Base-by-base conservation (phyloP, 2,888 invertebrate species). In the Baronia brevicornis region DNA sequence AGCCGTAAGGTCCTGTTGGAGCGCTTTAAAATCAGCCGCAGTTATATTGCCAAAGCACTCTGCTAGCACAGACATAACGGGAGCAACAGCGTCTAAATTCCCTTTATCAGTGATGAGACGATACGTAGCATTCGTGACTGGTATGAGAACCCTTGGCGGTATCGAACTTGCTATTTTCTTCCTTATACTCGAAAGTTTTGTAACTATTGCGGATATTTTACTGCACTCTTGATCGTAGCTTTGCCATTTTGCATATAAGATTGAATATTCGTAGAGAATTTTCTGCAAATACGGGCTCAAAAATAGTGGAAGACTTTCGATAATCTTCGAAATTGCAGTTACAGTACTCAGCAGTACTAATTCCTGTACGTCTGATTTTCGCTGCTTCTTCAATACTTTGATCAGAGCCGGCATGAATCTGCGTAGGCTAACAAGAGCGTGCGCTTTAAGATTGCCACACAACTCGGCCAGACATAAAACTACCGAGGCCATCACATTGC, bases 221-320 rank as follows among this genome's bases (percentile, higher is more conserved):
- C 70, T 77, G 23, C 71, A 73, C 6, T 75, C 73, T 33, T 87
- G 85, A 17, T 75, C 75, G n/a, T 56, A 59, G 9, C 66, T 63
- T 39, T 77, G 68, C 84, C 86, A 86, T 54, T 84, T 86, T 0
- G 84, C 79, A 2, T 85, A 55, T 17, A 93, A 64, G 34, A 87
- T 78, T 0, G 89, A 87, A 20, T 93, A 69, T 45, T 91, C 88
- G 4, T 82, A 85, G 1, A 94, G 60, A 15, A 94, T 82, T 47
- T 91, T 89, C 44, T 89, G 88, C 15, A 96, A 74, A 68, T 96
- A 96, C 0, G 95, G 93, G 39, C 94, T 95, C 42, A 97, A 65
- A 63, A 97, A 97, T 19, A 92, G 80, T 0, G 94, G 90, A 21
- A 97, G 65, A 12, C 91, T 90, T 57, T 94, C 93, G 3, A 96